phyloP scores from a whole-genome alignment of 2,888 invertebrate genomes.

The Drosophila putrida region DNA sequence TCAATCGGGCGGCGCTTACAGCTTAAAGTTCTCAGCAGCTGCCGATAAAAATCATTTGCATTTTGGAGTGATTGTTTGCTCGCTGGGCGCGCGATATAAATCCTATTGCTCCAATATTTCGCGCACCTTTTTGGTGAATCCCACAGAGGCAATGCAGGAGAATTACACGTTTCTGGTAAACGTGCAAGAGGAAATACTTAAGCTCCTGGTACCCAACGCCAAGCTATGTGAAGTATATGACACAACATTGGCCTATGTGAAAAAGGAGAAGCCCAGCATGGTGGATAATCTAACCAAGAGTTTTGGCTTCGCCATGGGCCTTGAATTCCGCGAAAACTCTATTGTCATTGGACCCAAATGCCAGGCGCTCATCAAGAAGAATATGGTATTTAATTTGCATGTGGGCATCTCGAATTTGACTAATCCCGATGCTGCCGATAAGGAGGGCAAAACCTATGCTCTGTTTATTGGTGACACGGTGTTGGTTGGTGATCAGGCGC shows the following conservation, averaged over 20 bases:
- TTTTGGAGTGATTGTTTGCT: slow-evolving; percentile 98
- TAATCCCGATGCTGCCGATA: slow-evolving; percentile 93
- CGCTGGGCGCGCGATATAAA: slow-evolving; percentile 97
- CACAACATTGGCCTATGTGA: slow-evolving; percentile 91
- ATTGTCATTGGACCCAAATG: slow-evolving; percentile 97
- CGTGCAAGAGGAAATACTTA: slow-evolving; percentile 95
- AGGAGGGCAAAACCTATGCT: slow-evolving; percentile 95
- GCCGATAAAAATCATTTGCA: slow-evolving; percentile 97
- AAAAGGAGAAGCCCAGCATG: slow-evolving; percentile 94
- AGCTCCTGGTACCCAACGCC: slow-evolving; percentile 92
- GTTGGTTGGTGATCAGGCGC: slow-evolving; percentile 95
- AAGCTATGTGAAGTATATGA: slow-evolving; percentile 96
- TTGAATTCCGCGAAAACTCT: slow-evolving; percentile 98
- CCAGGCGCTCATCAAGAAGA: slow-evolving; percentile 91
- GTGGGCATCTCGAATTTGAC: slow-evolving; percentile 94
- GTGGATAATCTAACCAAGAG: slow-evolving; percentile 96
- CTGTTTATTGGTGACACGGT: slow-evolving; percentile 99
- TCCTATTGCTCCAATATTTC: slow-evolving; percentile 99
- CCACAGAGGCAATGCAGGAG: slow-evolving; percentile 91
- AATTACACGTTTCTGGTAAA: slow-evolving; percentile 96
- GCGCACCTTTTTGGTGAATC: slow-evolving; percentile 98
- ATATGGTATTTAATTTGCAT: slow-evolving; percentile 98
- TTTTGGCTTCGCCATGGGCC: slow-evolving; percentile 99
- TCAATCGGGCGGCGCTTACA: slow-evolving; percentile 99
- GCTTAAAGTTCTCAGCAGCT: slow-evolving; percentile 97